phyloP scores from a whole-genome alignment of 1,140 invertebrate species.

The Agraylea sexmaculata region DNA sequence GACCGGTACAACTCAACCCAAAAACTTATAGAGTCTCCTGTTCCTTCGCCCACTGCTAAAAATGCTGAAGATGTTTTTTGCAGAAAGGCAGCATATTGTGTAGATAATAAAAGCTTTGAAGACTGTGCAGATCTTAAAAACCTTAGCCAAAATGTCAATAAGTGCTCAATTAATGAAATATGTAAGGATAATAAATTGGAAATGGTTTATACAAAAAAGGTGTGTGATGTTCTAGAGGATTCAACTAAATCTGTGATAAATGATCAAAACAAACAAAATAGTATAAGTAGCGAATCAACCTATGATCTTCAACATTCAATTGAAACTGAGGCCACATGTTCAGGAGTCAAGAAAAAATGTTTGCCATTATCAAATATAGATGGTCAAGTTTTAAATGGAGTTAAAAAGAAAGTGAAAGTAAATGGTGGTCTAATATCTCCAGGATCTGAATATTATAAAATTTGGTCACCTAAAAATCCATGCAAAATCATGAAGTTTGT shows the following conservation, averaged over 20 bases:
- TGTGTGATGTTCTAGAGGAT: slow-evolving; percentile 9
- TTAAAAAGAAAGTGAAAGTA: slow-evolving; percentile 37
- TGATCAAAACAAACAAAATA: slow-evolving; percentile 13
- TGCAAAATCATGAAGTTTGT: slow-evolving; percentile 44
- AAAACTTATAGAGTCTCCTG: slow-evolving; percentile 9
- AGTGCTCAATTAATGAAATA: slow-evolving; percentile 43
- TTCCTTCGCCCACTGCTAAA: slow-evolving; percentile 12
- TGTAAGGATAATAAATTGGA: slow-evolving; percentile 12
- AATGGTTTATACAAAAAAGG: too few relatives aligned
- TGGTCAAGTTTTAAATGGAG: slow-evolving; percentile 30
- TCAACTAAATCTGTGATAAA: slow-evolving; percentile 21
- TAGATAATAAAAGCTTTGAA: slow-evolving; percentile 19
- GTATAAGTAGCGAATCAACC: not conserved
- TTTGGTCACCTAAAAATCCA: slow-evolving; percentile 45
- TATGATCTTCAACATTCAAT: slow-evolving; percentile 8
- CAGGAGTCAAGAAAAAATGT: slow-evolving; percentile 39
- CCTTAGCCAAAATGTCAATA: slow-evolving; percentile 37
- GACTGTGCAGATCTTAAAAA: slow-evolving; percentile 33
- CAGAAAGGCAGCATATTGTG: slow-evolving; percentile 8
- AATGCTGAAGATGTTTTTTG: slow-evolving; percentile 10
- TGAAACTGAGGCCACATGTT: slow-evolving; percentile 11
- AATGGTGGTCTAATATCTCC: slow-evolving; percentile 38
- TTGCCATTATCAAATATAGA: slow-evolving; percentile 33
- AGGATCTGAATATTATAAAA: slow-evolving; percentile 47
- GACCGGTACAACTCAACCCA: slow-evolving; percentile 24